Base-by-base conservation (phyloP, 1,140 invertebrate genomes). In the Apis florea region DNA sequence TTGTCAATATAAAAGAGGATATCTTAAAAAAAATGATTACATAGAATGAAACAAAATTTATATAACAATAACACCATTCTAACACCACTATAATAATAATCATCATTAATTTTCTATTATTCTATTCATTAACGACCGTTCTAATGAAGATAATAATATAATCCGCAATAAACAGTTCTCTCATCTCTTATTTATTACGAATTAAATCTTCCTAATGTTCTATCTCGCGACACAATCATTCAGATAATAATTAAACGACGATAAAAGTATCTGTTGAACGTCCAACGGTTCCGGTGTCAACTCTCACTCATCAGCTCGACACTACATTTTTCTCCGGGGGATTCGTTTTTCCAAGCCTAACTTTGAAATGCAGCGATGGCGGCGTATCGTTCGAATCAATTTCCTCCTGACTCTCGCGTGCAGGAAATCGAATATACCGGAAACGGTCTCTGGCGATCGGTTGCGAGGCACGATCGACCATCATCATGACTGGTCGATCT, bases 351-450 rank as follows among this genome's bases (percentile, higher is more conserved):
- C 31, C 53, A 24, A 66, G 82, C 47, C 54, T 61, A 77, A 69
- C 72, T 58, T 79, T 40, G 67, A 66, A 64, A 75, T 59, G 76
- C 68, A 76, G 17, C 26, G 19, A 69, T 26, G 70, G 17, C 31
- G 56, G 58, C 59, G 31, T 40, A 68, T 83, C 85, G 83, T 77
- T 56, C 83, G 85, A 90, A 90, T 89, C 89, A 84, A 90, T 90
- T 90, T 89, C 89, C 89, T 86, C 58, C 54, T 69, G 64, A 80
- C 82, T 87, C 82, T 87, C 82, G 78, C 78, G 80, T 88, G 79
- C 88, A 89, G 88, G 88, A 90, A 89, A 90, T 90, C 82, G 87
- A 88, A 90, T 88, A 78, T 85, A 88, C 87, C 80, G 83, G 78
- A 87, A 87, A 87, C 73, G 74, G 58, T 58, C 31, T 67, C 63